These are phyloP conservation scores for Zelleria hepariella DNA, from an alignment of 2,888 invertebrate species.

Conservation along the genomic window DNA sequence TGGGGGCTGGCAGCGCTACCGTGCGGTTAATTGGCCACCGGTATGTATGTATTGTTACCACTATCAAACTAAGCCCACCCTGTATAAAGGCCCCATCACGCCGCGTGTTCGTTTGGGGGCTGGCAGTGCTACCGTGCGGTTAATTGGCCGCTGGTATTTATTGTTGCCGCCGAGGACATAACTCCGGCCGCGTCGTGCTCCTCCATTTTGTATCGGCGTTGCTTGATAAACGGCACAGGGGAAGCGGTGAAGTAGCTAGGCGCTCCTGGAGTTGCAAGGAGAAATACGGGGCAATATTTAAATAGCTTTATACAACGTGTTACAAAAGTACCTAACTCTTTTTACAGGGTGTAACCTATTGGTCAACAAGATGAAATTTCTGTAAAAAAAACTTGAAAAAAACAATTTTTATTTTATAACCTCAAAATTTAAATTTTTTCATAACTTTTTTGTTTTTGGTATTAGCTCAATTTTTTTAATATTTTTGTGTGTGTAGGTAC, in stretches of 20 bases:
- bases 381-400: no score
- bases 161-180: conserved; percentile 63
- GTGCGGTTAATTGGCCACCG: conserved; percentile 58
- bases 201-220: conserved; percentile 65
- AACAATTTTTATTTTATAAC: no score
- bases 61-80: conserved; percentile 1
- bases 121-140: conserved; percentile 25
- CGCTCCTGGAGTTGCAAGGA: no score
- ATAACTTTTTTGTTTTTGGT: no score
- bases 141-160: conserved; percentile 68
- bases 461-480: no score
- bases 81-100: conserved; percentile 11
- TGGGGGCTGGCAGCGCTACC: conserved; percentile 21
- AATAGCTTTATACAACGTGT: no score
- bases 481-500: no score
- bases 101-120: conserved; percentile 18
- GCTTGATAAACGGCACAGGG: conserved; percentile 51
- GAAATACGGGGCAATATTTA: background rate
- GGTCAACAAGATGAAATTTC: no score
- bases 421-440: no score
- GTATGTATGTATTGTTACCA: conserved; percentile 43
- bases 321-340: no score
- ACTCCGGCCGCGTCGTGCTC: conserved; percentile 59
- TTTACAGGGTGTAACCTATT: no score
- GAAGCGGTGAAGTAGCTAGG: conserved; percentile 26